phyloP scores from a whole-genome alignment of 2,888 invertebrate species.

The Limnephilus marmoratus region DNA sequence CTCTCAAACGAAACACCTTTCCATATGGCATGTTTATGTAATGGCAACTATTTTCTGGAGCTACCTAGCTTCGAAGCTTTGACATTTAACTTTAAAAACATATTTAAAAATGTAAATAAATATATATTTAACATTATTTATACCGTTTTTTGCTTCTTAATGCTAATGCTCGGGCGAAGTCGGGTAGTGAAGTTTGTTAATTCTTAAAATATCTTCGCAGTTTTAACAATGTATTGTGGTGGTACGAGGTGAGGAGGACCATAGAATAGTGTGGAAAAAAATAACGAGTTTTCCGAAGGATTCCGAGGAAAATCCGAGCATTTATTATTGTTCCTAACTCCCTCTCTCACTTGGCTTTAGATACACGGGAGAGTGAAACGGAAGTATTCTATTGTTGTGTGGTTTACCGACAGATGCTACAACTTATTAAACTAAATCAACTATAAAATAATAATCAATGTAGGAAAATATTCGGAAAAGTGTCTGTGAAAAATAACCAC shows the following conservation, averaged over 20 bases:
- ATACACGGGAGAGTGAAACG: background rate
- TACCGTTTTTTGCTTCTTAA: too few relatives aligned
- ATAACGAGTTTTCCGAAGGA: constrained; percentile 43
- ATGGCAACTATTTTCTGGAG: too few relatives aligned
- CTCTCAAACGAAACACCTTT: too few relatives aligned
- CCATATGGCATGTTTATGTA: too few relatives aligned
- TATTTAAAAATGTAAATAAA: too few relatives aligned
- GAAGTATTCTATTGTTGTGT: background rate
- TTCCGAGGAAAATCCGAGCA: constrained; percentile 24
- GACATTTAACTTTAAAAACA: too few relatives aligned
- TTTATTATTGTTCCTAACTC: constrained; percentile 23
- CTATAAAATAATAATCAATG: background rate
- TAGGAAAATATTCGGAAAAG: constrained; percentile 4
- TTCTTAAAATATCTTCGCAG: background rate
- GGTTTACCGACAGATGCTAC: constrained; percentile 24
- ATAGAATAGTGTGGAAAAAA: constrained; percentile 43
- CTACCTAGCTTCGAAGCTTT: too few relatives aligned
- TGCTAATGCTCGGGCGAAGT: background rate
- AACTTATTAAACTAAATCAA: background rate
- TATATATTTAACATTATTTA: too few relatives aligned
- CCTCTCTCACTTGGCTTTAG: background rate
- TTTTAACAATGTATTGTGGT: background rate
- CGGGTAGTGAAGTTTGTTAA: background rate
- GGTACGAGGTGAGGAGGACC: background rate
- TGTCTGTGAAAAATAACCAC: background rate